Conservation (phyloP, 2,113 vertebrate genomes). For the Orientallactaga bullata region DNA sequence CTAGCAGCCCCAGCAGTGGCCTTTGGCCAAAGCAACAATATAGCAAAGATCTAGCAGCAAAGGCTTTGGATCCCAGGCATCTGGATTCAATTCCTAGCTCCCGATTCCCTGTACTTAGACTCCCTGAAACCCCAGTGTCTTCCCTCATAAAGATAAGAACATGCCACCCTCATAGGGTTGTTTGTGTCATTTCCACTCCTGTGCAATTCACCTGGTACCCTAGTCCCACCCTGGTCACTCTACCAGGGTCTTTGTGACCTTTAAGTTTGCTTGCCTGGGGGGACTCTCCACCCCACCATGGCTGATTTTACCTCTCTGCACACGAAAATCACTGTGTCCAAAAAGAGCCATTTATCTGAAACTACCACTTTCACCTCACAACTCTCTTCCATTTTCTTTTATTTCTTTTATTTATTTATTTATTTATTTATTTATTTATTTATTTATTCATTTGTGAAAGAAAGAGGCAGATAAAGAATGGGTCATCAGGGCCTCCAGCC, state of each 20-base stretch:
- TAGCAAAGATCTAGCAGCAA: not conserved
- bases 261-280: not conserved
- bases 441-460: no score
- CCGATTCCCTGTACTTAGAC: fast-evolving
- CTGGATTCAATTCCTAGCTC: not conserved
- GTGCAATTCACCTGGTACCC: no score
- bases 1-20: not conserved
- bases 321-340: not conserved
- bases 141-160: not conserved
- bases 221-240: no score
- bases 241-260: not conserved
- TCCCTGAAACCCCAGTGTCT: not conserved
- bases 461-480: no score
- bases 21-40: not conserved
- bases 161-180: fast-evolving
- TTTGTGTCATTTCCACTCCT: not conserved
- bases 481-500: no score
- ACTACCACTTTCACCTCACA: not conserved
- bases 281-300: no score
- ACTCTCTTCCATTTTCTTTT: not conserved
- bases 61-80: not conserved
- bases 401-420: no score
- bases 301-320: not conserved
- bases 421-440: no score
- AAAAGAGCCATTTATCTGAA: not conserved